These are phyloP conservation scores for Oscheius sp. DNA, from an alignment of 2,888 invertebrate species.

Conservation along the genomic window DNA sequence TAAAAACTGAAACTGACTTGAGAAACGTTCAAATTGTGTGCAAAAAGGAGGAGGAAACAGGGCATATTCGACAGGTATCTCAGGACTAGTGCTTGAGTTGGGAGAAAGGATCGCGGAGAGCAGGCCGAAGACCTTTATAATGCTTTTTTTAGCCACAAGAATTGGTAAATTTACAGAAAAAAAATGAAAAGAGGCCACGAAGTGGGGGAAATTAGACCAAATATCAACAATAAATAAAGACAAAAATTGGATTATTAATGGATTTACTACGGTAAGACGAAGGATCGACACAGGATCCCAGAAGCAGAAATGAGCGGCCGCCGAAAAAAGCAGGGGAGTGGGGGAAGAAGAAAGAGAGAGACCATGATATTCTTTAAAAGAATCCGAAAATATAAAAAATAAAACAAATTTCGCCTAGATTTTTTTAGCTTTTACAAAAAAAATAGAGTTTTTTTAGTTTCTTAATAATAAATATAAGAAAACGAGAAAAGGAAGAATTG, in stretches of 20 bases:
- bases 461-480: not conserved
- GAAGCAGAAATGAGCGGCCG: not conserved
- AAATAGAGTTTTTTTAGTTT: not conserved
- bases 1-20: not conserved
- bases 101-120: slow-evolving; percentile 10
- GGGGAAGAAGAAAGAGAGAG: slow-evolving; percentile 42
- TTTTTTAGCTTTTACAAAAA: not conserved
- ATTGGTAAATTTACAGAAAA: no score
- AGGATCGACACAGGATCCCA: slow-evolving; percentile 1
- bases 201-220: not conserved
- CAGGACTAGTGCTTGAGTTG: slow-evolving; percentile 29
- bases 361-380: slow-evolving; percentile 43
- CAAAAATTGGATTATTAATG: not conserved
- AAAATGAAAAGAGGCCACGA: not conserved
- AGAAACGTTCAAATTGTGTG: not conserved
- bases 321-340: slow-evolving; percentile 18
- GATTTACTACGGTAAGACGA: slow-evolving; percentile 17
- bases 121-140: not conserved
- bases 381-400: slow-evolving; percentile 32
- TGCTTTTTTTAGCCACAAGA: not conserved
- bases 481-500: not conserved
- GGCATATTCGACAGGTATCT: slow-evolving; percentile 25
- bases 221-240: slow-evolving; percentile 36
- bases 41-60: not conserved
- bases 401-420: slow-evolving; percentile 1